Base-by-base conservation (phyloP, 2,113 vertebrate species). In the Semnornis frantzii region DNA sequence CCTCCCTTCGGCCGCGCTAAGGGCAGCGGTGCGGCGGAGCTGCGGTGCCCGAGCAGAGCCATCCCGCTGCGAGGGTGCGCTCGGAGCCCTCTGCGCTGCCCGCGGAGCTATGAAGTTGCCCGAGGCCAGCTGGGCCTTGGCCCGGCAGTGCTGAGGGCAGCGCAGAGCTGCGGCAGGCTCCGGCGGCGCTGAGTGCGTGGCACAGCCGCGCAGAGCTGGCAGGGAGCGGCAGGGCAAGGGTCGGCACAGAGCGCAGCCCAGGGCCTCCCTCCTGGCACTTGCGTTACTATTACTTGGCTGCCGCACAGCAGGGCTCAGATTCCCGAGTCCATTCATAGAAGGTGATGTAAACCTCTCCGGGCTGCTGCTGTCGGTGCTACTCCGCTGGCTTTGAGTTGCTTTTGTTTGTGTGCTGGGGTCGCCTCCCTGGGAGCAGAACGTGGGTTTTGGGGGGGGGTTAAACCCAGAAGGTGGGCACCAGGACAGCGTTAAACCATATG, bases 401-500 rank as follows among this genome's bases (percentile, higher is more conserved):
- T 89, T 70, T 24, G 42, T 74, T 91, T 87, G 79, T 82, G 39
- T 83, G 64, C 76, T 8, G 7, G 52, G 10, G 65, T 93, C 10
- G 6, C 78, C 80, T 94, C 82, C 66, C 68, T 72, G 78, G 74
- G 91, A 92, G 30, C 69, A 20, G 74, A 92, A 54, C 30, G n/a
- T 90, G 94, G 15, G 4, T 39, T 39, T 10, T 39, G 37, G 37
- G 9, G 37, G 9, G 37, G 37, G 37, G 11, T 39, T 39, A 39
- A 39, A 39, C 37, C 37, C 69, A 20, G 74, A 92, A 54, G 27
- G n/a, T 90, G 94, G 15, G 4, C 94, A 96, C 96, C 89, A 96
- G 96, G 94, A 96, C 86, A 75, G 96, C 87, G 96, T 97, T 97
- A 96, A 98, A 97, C 96, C 97, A 97, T 98, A 97, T 97, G 98